Conservation (phyloP, 1,140 invertebrate genomes). For the Artemia franciscana region DNA sequence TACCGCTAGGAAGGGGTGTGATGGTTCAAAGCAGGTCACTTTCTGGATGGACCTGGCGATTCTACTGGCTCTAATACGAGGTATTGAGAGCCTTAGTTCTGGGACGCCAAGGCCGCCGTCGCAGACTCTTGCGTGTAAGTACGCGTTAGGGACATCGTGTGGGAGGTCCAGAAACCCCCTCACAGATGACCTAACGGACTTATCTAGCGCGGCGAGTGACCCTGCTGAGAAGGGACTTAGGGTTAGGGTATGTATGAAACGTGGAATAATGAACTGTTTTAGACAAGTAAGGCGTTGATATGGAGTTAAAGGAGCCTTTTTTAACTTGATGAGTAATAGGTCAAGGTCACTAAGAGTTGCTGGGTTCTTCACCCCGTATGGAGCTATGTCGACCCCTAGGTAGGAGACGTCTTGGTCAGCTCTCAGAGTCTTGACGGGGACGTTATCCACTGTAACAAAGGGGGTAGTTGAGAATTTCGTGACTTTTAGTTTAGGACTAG, state of each 20-base stretch:
- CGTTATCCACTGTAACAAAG: neutral
- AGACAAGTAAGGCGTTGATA: neutral
- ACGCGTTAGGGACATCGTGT: neutral
- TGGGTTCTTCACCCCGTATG: neutral
- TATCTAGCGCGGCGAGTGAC: neutral
- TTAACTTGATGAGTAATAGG: neutral
- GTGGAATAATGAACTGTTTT: neutral
- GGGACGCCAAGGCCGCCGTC: neutral
- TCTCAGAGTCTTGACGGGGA: neutral
- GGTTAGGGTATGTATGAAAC: neutral
- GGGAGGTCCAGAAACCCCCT: neutral
- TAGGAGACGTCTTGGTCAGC: neutral
- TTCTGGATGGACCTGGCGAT: neutral
- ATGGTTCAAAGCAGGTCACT: neutral
- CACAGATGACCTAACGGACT: neutral
- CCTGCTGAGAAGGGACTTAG: neutral
- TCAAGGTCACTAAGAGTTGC: neutral
- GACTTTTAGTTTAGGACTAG: conserved; percentile 3
- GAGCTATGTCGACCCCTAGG: neutral
- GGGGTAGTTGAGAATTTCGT: too few relatives aligned
- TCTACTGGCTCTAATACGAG: neutral
- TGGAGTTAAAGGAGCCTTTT: conserved; percentile 1
- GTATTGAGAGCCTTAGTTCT: neutral
- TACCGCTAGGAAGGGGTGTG: neutral
- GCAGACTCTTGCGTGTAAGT: neutral